A percentile compares a stretch with the other conserved stretches of the same genome.
Evolutionary conservation across 1,140 invertebrate species (phyloP).

Genomic region (Amphibalanus amphitrite): DNA sequence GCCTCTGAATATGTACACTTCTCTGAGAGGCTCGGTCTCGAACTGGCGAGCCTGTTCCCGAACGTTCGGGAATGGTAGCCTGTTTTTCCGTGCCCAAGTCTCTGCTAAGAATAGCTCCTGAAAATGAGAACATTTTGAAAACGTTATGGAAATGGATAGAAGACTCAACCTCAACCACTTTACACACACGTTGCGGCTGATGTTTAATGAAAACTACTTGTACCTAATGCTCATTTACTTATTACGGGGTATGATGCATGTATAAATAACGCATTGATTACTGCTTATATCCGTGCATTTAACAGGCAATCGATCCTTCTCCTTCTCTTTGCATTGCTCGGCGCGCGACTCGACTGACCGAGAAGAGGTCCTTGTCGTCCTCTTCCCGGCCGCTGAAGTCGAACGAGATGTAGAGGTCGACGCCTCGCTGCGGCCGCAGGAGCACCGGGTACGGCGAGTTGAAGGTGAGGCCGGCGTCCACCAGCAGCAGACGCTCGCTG

Average conservation of each 20-base stretch:
- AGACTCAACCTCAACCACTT: too few relatives aligned
- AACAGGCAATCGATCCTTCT: too few relatives aligned
- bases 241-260: too few relatives aligned
- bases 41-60: constrained; percentile 24
- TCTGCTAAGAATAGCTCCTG: constrained; percentile 32
- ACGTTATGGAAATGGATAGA: too few relatives aligned
- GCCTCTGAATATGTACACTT: constrained; percentile 32
- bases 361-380: constrained; percentile 20
- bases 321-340: too few relatives aligned
- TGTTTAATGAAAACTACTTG: too few relatives aligned
- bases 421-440: constrained; percentile 29
- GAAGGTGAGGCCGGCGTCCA: constrained; percentile 33
- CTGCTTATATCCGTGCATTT: too few relatives aligned
- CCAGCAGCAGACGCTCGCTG: constrained; percentile 31
- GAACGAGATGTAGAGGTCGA: constrained; percentile 31
- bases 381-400: constrained; percentile 31
- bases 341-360: too few relatives aligned
- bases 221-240: too few relatives aligned
- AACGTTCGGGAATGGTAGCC: constrained; percentile 31
- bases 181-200: too few relatives aligned
- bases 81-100: constrained; percentile 30
- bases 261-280: too few relatives aligned
- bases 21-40: constrained; percentile 26
- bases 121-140: too few relatives aligned
- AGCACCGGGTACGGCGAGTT: constrained; percentile 33